Conservation (phyloP, 2,888 invertebrate genomes). For the Sarcophaga variegata region DNA sequence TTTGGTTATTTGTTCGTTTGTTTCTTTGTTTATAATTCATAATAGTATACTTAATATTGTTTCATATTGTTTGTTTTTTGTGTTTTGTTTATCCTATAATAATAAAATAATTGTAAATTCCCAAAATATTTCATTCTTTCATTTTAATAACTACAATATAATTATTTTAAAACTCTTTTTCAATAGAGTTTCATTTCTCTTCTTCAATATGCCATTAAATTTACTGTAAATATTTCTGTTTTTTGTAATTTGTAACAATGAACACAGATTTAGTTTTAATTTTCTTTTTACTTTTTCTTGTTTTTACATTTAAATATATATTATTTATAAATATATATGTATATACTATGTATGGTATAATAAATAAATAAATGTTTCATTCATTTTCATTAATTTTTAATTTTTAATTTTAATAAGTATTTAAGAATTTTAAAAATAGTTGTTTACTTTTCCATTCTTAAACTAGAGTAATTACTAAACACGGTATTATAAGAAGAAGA, state of each 20-base stretch:
- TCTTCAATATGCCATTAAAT: not conserved
- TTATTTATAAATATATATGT: constrained; percentile 5
- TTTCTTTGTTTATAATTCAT: constrained; percentile 3
- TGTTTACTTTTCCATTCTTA: constrained; percentile 13
- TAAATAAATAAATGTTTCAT: not conserved
- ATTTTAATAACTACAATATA: not conserved
- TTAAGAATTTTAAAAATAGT: constrained; percentile 43
- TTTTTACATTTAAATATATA: constrained; percentile 23
- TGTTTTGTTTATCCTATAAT: constrained; percentile 32
- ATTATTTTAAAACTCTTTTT: constrained; percentile 3
- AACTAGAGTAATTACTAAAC: constrained; percentile 17
- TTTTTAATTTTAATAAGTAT: constrained; percentile 20
- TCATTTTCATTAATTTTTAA: constrained; percentile 4
- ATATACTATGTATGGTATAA: constrained; percentile 39
- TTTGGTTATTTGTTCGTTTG: too few relatives aligned
- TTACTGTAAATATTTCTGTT: constrained; percentile 56
- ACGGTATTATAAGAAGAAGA: constrained; percentile 42
- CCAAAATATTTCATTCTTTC: constrained; percentile 59
- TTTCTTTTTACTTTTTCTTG: constrained; percentile 22
- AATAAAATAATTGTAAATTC: constrained; percentile 65
- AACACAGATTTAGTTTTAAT: constrained; percentile 66
- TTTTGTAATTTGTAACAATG: constrained; percentile 65
- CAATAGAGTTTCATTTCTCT: constrained; percentile 10
- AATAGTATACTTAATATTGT: constrained; percentile 30
- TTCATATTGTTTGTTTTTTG: constrained; percentile 6